A percentile compares a stretch with the other conserved stretches of the same genome.
These are phyloP conservation scores for Apoda limacodes DNA, from an alignment of 2,888 invertebrate genomes.

Conservation along the genomic window DNA sequence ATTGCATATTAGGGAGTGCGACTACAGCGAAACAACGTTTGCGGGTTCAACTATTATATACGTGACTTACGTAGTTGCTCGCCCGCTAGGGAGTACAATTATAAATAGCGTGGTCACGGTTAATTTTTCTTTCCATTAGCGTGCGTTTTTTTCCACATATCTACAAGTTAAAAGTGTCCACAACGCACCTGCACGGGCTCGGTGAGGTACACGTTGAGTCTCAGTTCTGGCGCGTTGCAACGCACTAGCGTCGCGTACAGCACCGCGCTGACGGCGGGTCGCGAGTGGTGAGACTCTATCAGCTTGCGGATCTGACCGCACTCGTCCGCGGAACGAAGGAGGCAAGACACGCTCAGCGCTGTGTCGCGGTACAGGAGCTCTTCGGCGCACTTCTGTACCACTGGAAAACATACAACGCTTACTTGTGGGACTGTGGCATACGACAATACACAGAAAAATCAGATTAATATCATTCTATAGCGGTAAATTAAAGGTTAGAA, in stretches of 20 bases:
- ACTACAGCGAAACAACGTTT: too few relatives aligned
- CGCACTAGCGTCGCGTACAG: slow-evolving; percentile 42
- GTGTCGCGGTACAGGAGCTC: slow-evolving; percentile 32
- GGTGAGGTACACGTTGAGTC: slow-evolving; percentile 41
- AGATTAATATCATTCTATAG: too few relatives aligned
- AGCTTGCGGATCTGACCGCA: slow-evolving; percentile 12
- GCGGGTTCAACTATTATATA: background rate
- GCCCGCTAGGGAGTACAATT: too few relatives aligned
- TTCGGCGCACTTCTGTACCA: slow-evolving; percentile 42
- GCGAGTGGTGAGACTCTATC: slow-evolving; percentile 16
- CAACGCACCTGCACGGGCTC: slow-evolving; percentile 30
- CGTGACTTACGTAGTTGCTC: slow-evolving; percentile 12
- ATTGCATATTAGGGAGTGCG: too few relatives aligned
- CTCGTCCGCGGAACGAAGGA: slow-evolving; percentile 11
- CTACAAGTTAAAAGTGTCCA: too few relatives aligned
- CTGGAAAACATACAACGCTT: too few relatives aligned
- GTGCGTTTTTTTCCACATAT: too few relatives aligned
- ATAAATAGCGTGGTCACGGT: too few relatives aligned
- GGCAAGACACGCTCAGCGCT: background rate
- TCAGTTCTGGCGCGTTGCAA: slow-evolving; percentile 30
- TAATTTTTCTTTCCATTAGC: too few relatives aligned
- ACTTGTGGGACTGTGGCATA: too few relatives aligned
- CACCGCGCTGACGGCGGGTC: slow-evolving; percentile 31
- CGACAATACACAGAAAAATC: too few relatives aligned
- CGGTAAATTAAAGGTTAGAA: too few relatives aligned